Conservation (phyloP, 2,888 invertebrate species). For the Nesidiocoris tenuis region DNA sequence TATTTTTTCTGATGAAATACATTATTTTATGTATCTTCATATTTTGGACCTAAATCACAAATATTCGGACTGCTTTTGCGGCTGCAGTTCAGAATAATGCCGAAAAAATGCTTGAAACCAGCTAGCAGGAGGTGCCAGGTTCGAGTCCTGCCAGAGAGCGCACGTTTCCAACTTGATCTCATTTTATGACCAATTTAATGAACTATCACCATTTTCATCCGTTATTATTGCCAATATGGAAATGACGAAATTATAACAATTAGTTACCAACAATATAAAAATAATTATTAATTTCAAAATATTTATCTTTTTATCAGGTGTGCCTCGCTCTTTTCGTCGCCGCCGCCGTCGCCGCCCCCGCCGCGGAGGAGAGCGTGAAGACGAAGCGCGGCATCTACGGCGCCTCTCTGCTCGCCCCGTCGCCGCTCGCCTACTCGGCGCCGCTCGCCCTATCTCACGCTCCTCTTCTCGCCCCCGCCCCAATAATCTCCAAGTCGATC, state of each 20-base stretch:
- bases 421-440: constrained; percentile 17
- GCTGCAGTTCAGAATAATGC: no score
- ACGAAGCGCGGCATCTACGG: constrained; percentile 26
- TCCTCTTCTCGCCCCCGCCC: constrained; percentile 25
- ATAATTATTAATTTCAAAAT: background rate
- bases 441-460: constrained; percentile 28
- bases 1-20: no score
- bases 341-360: constrained; percentile 21
- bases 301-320: constrained; percentile 7
- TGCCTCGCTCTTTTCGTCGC: constrained; percentile 24
- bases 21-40: no score
- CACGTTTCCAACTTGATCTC: no score
- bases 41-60: no score
- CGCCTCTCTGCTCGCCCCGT: background rate
- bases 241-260: background rate
- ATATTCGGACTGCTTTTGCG: no score
- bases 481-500: constrained; percentile 28
- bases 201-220: background rate
- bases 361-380: constrained; percentile 18
- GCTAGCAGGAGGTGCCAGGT: no score
- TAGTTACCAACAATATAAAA: background rate
- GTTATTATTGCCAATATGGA: background rate
- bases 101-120: no score
- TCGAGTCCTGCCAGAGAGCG: no score
- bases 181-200: no score